phyloP scores from a whole-genome alignment of 1,140 invertebrate genomes.

The Scaptomyza pallida region DNA sequence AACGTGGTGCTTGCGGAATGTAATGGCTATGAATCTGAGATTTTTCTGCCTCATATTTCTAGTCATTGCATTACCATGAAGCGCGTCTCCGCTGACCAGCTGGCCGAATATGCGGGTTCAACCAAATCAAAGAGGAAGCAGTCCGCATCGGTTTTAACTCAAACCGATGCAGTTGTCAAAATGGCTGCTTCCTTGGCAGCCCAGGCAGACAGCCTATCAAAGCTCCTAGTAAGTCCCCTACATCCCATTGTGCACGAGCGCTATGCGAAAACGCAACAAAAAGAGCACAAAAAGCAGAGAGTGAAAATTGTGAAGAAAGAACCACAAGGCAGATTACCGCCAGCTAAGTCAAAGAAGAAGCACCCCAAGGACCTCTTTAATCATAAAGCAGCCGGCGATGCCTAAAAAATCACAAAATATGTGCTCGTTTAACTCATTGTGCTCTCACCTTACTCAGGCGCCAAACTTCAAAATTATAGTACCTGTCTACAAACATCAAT shows the following conservation, averaged over 20 bases:
- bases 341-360: neutral
- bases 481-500: neutral
- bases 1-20: conserved; percentile 54
- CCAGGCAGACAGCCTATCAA: conserved; percentile 6
- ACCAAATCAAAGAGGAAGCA: neutral
- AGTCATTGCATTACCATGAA: conserved; percentile 49
- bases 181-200: conserved; percentile 10
- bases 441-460: neutral
- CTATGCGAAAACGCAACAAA: neutral
- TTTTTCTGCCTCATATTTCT: conserved; percentile 49
- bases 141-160: too few relatives aligned
- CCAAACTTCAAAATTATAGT: conserved; percentile 9
- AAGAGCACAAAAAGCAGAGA: neutral
- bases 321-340: too few relatives aligned
- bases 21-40: conserved; percentile 53
- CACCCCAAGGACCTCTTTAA: neutral
- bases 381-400: conserved; percentile 1
- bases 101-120: conserved; percentile 6
- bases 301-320: neutral
- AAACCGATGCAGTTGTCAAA: neutral
- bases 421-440: neutral
- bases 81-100: conserved; percentile 29
- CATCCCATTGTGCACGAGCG: neutral
- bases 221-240: neutral
- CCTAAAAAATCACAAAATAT: neutral